These are phyloP conservation scores for Mungos mungo DNA, from an alignment of 2,113 vertebrate genomes.

Conservation along the genomic window DNA sequence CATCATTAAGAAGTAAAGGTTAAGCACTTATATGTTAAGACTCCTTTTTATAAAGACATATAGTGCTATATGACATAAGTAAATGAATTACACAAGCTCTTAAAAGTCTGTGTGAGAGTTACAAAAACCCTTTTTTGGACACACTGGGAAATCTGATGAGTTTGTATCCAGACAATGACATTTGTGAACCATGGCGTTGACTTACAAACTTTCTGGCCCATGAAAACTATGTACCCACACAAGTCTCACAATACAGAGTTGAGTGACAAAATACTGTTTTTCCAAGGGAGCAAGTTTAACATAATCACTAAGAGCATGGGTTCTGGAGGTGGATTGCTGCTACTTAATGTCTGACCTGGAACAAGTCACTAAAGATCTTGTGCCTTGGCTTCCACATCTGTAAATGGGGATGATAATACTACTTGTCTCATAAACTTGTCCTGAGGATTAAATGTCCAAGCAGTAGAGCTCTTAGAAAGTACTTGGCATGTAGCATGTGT, in stretches of 20 bases:
- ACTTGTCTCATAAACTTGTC: background rate
- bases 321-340: background rate
- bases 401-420: background rate
- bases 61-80: constrained; percentile 43
- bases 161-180: background rate
- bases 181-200: background rate
- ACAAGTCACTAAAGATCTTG: background rate
- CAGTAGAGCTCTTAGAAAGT: background rate
- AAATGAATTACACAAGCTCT: constrained; percentile 65
- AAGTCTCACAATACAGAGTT: background rate
- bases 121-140: constrained; percentile 19
- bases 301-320: background rate
- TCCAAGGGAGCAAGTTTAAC: background rate
- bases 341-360: background rate
- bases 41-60: constrained; percentile 71
- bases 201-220: constrained; percentile 28
- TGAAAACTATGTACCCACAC: background rate
- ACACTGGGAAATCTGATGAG: constrained; percentile 10
- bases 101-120: constrained; percentile 18
- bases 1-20: constrained; percentile 79
- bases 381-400: background rate
- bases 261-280: background rate
- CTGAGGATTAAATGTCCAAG: background rate
- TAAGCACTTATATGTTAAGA: constrained; percentile 74
- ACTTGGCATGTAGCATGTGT: background rate